phyloP scores from a whole-genome alignment of 2,888 invertebrate genomes.

The Fissipunctia ypsillon region DNA sequence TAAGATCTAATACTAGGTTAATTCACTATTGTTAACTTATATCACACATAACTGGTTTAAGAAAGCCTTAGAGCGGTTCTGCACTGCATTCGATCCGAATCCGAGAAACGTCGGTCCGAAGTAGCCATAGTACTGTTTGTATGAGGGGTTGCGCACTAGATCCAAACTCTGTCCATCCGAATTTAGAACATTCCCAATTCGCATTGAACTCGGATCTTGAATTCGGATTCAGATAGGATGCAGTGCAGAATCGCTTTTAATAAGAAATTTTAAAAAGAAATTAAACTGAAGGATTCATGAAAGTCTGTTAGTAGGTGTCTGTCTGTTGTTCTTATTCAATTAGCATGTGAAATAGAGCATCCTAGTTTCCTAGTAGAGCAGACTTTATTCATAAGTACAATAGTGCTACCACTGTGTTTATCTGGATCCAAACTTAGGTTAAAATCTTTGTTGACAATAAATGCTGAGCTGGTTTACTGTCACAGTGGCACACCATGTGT shows the following conservation, averaged over 20 bases:
- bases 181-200: too few species aligned
- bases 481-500: background rate
- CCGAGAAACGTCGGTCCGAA: too few species aligned
- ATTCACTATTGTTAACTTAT: background rate
- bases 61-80: background rate
- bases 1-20: background rate
- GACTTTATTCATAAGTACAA: background rate
- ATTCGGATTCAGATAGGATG: too few species aligned
- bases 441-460: conserved; percentile 3
- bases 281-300: background rate
- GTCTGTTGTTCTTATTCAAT: conserved; percentile 10
- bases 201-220: too few species aligned
- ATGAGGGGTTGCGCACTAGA: too few species aligned
- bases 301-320: background rate
- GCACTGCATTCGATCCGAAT: too few species aligned
- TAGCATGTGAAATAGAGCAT: conserved; percentile 14
- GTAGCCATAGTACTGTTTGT: too few species aligned
- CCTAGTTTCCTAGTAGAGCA: background rate
- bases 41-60: background rate
- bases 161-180: too few species aligned
- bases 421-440: background rate
- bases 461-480: background rate
- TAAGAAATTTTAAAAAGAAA: background rate
- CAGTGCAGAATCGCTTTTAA: too few species aligned
- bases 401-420: background rate